These are phyloP conservation scores for Cherax quadricarinatus DNA, from an alignment of 1,140 invertebrate species.

Conservation along the genomic window DNA sequence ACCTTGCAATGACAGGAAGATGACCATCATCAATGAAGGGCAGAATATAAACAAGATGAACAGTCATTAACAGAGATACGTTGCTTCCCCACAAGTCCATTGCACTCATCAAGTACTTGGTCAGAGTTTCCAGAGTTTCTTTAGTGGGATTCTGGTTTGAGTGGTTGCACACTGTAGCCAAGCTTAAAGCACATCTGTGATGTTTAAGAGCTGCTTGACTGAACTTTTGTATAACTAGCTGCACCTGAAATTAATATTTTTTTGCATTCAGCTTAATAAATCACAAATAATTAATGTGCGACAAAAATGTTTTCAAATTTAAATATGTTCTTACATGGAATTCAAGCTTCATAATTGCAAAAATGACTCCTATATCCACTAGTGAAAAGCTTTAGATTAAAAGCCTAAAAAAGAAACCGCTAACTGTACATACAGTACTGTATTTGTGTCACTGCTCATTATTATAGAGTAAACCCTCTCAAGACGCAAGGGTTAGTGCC, in stretches of 20 bases:
- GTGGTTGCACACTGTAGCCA: background rate
- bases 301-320: too few species aligned
- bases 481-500: too few species aligned
- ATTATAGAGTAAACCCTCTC: too few species aligned
- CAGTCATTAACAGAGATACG: constrained; percentile 24
- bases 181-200: background rate
- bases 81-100: constrained; percentile 37
- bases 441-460: too few species aligned
- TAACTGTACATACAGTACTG: too few species aligned
- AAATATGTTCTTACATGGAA: too few species aligned
- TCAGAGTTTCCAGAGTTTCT: background rate
- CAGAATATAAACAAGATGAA: constrained; percentile 42
- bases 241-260: constrained; percentile 25
- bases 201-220: constrained; percentile 23
- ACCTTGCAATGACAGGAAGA: constrained; percentile 41
- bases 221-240: constrained; percentile 57
- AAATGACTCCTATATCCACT: too few species aligned
- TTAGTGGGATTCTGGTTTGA: background rate
- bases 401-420: too few species aligned
- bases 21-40: constrained; percentile 31
- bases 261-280: too few species aligned
- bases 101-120: constrained; percentile 38
- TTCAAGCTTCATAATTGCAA: too few species aligned
- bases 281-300: too few species aligned
- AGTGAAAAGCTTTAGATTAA: too few species aligned